These are phyloP conservation scores for Betta splendens DNA, from an alignment of 2,797 vertebrate species.

Conservation along the genomic window DNA sequence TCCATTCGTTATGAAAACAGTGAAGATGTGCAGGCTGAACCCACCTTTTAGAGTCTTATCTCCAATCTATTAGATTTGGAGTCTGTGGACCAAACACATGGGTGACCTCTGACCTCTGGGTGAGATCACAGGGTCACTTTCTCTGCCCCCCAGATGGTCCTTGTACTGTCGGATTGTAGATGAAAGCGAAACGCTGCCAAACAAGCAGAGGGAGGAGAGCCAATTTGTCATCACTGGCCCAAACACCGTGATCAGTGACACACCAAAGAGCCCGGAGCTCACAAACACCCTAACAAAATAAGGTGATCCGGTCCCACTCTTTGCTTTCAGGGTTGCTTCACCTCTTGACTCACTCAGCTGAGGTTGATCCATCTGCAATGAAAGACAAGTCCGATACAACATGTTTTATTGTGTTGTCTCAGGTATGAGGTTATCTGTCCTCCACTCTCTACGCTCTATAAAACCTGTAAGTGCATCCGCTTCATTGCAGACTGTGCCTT, in stretches of 20 bases:
- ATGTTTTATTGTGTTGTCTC: background rate
- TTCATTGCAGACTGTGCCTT: background rate
- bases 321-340: background rate
- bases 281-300: constrained; percentile 25
- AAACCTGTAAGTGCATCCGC: background rate
- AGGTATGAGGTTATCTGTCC: background rate
- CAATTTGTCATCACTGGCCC: constrained; percentile 37
- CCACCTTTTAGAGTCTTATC: no score
- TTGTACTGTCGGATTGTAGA: constrained; percentile 28
- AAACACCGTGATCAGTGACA: constrained; percentile 38
- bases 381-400: no score
- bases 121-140: constrained; percentile 33
- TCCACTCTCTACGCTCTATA: background rate
- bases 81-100: background rate
- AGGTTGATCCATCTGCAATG: no score
- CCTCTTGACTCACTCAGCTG: rapidly evolving
- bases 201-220: constrained; percentile 41
- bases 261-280: constrained; percentile 19
- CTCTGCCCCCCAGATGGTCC: constrained; percentile 40
- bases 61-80: background rate
- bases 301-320: background rate
- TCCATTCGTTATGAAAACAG: no score
- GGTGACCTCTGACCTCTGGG: constrained; percentile 23
- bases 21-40: no score
- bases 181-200: constrained; percentile 44